phyloP scores from a whole-genome alignment of 2,888 invertebrate species.

The Drosophila subquinaria region DNA sequence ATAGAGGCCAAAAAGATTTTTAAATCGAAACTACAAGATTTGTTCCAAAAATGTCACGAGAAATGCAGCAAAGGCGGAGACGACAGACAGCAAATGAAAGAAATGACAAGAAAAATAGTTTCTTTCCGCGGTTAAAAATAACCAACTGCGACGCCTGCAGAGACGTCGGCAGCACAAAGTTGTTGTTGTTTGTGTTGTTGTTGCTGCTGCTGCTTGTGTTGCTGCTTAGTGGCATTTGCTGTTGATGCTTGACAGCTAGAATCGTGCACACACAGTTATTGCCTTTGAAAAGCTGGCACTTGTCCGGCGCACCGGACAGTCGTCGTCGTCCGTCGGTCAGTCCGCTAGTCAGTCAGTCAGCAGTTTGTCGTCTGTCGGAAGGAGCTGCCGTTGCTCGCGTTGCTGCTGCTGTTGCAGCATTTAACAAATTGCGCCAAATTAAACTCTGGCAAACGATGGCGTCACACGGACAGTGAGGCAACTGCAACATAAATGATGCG shows the following conservation, averaged over 20 bases:
- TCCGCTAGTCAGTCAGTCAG: slow-evolving; percentile 46
- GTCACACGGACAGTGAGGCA: slow-evolving; percentile 9
- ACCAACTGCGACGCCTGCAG: slow-evolving; percentile 47
- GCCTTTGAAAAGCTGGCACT: slow-evolving; percentile 52
- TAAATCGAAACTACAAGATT: slow-evolving; percentile 41
- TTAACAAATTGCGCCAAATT: slow-evolving; percentile 73
- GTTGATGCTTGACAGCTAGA: slow-evolving; percentile 70
- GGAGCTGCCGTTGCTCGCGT: slow-evolving; percentile 25
- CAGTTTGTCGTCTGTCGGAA: slow-evolving; percentile 44
- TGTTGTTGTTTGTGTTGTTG: slow-evolving; percentile 3
- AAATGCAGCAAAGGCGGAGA: slow-evolving; percentile 56
- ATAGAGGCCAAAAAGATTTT: slow-evolving; percentile 41
- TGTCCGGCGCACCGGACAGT: slow-evolving; percentile 38
- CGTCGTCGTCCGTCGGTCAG: slow-evolving; percentile 7
- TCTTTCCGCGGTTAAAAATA: slow-evolving; percentile 77
- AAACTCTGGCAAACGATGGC: slow-evolving; percentile 48
- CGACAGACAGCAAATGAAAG: slow-evolving; percentile 14
- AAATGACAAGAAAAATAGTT: slow-evolving; percentile 70
- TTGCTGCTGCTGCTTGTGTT: slow-evolving; percentile 52
- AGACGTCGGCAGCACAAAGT: slow-evolving; percentile 12
- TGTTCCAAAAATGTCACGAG: slow-evolving; percentile 76
- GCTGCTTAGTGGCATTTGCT: slow-evolving; percentile 74
- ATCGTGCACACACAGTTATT: slow-evolving; percentile 39
- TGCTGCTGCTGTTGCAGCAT: slow-evolving; percentile 27
- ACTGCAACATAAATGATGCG: slow-evolving; percentile 50